Base-by-base conservation (phyloP, 2,888 invertebrate species). In the Aphodius sticticus region DNA sequence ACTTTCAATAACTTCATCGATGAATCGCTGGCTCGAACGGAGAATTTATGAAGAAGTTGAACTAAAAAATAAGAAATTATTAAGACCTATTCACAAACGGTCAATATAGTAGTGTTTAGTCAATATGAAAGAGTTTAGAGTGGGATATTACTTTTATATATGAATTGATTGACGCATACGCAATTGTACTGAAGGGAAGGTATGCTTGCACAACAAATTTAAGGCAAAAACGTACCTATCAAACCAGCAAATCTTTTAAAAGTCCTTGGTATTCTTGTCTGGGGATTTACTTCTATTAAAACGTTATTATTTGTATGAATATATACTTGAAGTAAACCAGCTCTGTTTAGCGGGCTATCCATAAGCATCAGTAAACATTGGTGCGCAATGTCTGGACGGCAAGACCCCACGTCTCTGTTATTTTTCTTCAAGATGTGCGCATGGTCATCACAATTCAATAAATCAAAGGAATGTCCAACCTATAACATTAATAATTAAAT, bases 361-460 rank as follows among this genome's bases (percentile, higher is more conserved):
- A 99, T 94, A 76, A 99, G 91, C 98, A 99, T 99, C 0, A 99
- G 91, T 15, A 99, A 91, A 87, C 99, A 99, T 89, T 99, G 99
- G 89, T 99, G 99, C 0, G 97, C 94, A 81, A 99, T 99, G 87
- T 99, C 99, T 0, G 99, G 99, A 38, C 99, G 92, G 86, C 97
- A 97, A 2, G 95, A 93, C 0, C 96, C 95, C 0, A 96, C 95
- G 85, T 98, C 96, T 80, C 97, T 92, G 84, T 96, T 95, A 88
- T 96, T 95, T 88, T 96, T 98, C 83, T 95, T 94, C 83, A 98
- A 91, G 81, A 97, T 94, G 83, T 93, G 91, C 35, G 92, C 92
- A 89, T 99, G 99, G 87, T 98, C 97, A 88, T 99, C 99, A 89
- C 97, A 97, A 87, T 98, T 98, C 77, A 99, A 90, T 36, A 99